These are phyloP conservation scores for Lamellibrachia satsuma DNA, from an alignment of 2,888 invertebrate genomes.

Conservation along the genomic window DNA sequence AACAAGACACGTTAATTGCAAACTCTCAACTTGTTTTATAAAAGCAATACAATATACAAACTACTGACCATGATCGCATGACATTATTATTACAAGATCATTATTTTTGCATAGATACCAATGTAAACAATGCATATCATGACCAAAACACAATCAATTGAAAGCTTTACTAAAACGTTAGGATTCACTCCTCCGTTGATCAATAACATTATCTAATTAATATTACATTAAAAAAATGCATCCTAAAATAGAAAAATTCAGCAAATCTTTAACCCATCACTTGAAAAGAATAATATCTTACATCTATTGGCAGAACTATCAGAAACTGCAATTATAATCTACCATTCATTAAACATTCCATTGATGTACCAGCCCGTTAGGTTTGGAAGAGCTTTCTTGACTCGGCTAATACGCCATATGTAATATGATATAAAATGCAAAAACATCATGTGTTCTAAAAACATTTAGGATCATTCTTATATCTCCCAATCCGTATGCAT, in stretches of 20 bases:
- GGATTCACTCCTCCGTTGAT: neutral
- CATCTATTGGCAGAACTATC: neutral
- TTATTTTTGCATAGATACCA: conserved; percentile 3
- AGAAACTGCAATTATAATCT: neutral
- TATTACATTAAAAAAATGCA: neutral
- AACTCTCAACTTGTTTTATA: conserved; percentile 11
- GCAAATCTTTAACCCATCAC: neutral
- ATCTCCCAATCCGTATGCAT: neutral
- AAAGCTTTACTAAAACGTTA: neutral
- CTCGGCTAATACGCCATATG: neutral
- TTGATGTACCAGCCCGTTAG: neutral
- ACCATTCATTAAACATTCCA: neutral
- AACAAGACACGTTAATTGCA: neutral
- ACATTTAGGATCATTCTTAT: neutral
- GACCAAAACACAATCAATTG: neutral
- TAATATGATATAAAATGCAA: neutral
- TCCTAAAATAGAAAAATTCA: neutral
- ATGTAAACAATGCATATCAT: neutral
- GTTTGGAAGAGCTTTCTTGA: neutral
- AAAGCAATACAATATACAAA: conserved; percentile 17
- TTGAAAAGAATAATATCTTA: neutral
- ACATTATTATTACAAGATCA: conserved; percentile 13
- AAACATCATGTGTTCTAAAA: neutral
- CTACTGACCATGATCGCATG: neutral
- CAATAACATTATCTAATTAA: neutral